phyloP scores from a whole-genome alignment of 1,140 invertebrate genomes.

The Atta cephalotes region DNA sequence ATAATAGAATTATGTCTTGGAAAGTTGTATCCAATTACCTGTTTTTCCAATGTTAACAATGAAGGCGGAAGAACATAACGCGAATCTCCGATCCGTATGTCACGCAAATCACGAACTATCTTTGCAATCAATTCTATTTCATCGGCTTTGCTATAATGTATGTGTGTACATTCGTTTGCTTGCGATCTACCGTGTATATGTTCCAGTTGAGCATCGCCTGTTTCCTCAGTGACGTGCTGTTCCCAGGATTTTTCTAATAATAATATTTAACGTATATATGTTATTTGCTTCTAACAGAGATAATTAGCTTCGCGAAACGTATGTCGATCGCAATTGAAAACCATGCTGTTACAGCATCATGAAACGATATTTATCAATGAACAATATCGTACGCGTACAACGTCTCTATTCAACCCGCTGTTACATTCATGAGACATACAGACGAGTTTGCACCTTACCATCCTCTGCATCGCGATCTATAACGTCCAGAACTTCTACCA shows the following conservation, averaged over 20 bases:
- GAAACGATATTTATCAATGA: slow-evolving; percentile 7
- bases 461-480: slow-evolving; percentile 50
- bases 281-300: slow-evolving; percentile 8
- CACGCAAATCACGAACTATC: slow-evolving; percentile 51
- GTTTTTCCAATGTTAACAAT: slow-evolving; percentile 70
- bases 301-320: neutral
- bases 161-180: slow-evolving; percentile 1
- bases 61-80: slow-evolving; percentile 52
- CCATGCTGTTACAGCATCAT: neutral
- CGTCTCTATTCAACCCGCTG: slow-evolving; percentile 34
- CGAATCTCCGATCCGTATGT: slow-evolving; percentile 78
- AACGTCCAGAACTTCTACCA: slow-evolving; percentile 70
- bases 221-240: slow-evolving; percentile 31
- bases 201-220: neutral
- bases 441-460: slow-evolving; percentile 59
- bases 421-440: slow-evolving; percentile 2
- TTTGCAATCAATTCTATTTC: slow-evolving; percentile 57
- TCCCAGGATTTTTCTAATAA: slow-evolving; percentile 60
- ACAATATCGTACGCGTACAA: slow-evolving; percentile 10
- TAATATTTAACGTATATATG: neutral
- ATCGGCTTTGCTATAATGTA: slow-evolving; percentile 22
- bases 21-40: slow-evolving; percentile 61
- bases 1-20: neutral
- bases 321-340: neutral
- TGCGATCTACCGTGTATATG: neutral